Conservation (phyloP, 2,888 invertebrate species). For the Corythucha ciliata region DNA sequence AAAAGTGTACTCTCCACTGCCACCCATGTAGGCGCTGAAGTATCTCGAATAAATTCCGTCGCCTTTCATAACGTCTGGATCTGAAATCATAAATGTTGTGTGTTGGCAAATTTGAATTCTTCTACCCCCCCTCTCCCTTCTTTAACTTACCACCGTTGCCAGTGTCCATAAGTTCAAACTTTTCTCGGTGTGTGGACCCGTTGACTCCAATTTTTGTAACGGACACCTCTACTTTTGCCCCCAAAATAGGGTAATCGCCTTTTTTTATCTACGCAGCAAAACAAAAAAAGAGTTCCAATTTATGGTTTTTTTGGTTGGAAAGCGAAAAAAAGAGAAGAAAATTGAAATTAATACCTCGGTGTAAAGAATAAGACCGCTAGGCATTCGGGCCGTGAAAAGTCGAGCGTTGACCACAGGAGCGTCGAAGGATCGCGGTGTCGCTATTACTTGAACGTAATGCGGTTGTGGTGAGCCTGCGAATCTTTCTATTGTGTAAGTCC, state of each 20-base stretch:
- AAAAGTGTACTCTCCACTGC: conserved; percentile 46
- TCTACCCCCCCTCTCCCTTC: neutral
- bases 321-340: neutral
- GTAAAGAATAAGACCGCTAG: conserved; percentile 45
- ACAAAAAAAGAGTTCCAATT: too few species aligned
- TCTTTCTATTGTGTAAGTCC: conserved; percentile 51
- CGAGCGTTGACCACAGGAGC: conserved; percentile 44
- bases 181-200: conserved; percentile 38
- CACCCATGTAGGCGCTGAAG: conserved; percentile 45
- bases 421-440: conserved; percentile 45
- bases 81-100: conserved; percentile 38
- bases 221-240: conserved; percentile 49
- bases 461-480: conserved; percentile 51
- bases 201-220: conserved; percentile 40
- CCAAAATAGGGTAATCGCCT: conserved; percentile 49
- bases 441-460: conserved; percentile 52
- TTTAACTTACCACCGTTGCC: conserved; percentile 46
- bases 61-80: conserved; percentile 53
- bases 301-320: too few species aligned
- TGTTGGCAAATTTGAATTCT: neutral
- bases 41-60: conserved; percentile 58
- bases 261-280: conserved; percentile 40
- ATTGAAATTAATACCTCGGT: conserved; percentile 42
- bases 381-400: conserved; percentile 44
- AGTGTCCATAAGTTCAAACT: conserved; percentile 48